Conservation (phyloP, 2,113 vertebrate species). For the Amazona guildingii region DNA sequence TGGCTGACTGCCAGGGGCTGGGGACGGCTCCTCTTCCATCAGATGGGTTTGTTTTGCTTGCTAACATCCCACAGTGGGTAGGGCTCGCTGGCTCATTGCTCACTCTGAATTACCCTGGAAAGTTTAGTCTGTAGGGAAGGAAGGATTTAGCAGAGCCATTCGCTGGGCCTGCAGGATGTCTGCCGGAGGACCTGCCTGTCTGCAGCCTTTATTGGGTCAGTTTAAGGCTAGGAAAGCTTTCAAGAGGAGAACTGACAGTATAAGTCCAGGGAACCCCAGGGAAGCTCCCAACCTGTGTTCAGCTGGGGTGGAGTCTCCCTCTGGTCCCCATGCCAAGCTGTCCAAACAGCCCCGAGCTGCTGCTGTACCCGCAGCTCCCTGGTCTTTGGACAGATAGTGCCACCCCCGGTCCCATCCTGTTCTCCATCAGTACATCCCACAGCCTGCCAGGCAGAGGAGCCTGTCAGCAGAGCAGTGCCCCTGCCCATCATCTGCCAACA, state of each 20-base stretch:
- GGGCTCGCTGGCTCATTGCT: conserved; percentile 42
- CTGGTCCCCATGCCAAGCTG: rapidly evolving
- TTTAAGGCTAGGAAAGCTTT: not conserved
- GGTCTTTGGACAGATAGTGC: not conserved
- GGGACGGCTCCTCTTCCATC: not conserved
- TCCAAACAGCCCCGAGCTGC: not conserved
- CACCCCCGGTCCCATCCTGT: not conserved
- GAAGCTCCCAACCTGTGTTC: rapidly evolving
- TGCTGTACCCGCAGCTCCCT: not conserved
- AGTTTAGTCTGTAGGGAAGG: conserved; percentile 72
- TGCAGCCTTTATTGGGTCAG: not conserved
- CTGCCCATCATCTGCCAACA: rapidly evolving
- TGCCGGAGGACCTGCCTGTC: not conserved
- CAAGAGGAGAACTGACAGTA: not conserved
- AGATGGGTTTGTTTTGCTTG: conserved; percentile 2
- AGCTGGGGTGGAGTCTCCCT: not conserved
- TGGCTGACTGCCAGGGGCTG: not conserved
- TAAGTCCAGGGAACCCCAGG: not conserved
- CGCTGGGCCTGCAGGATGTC: conserved; percentile 34
- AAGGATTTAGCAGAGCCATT: conserved; percentile 55
- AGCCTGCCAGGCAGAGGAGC: not conserved
- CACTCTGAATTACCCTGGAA: conserved; percentile 24
- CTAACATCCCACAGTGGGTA: not conserved
- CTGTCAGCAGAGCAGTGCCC: not conserved
- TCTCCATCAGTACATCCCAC: not conserved